A percentile compares a stretch with the other conserved stretches of the same genome.
Evolutionary conservation across 2,113 vertebrate genomes (phyloP).

Genomic region (Cairina moschata): DNA sequence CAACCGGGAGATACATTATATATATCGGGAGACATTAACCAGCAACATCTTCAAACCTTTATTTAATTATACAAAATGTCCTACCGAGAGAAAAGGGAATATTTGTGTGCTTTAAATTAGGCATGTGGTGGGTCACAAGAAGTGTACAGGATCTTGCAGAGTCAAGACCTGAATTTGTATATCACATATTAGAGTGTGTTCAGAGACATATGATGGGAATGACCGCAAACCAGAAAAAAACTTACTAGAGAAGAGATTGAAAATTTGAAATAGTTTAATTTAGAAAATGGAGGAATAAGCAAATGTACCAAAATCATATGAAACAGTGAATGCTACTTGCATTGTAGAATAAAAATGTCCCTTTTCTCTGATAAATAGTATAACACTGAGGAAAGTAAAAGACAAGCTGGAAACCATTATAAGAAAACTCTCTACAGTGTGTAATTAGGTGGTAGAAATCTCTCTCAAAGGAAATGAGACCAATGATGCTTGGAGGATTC

Average conservation of each 20-base stretch:
- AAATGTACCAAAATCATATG: background rate
- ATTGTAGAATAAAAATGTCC: background rate
- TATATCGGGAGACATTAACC: background rate
- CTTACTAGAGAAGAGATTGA: background rate
- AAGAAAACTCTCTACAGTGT: background rate
- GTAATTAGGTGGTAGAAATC: background rate
- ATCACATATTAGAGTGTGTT: background rate
- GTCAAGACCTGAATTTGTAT: background rate
- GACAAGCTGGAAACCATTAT: background rate
- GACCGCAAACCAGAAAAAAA: background rate
- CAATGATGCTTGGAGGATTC: background rate
- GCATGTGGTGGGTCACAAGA: background rate
- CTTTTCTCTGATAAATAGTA: background rate
- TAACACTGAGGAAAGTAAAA: background rate
- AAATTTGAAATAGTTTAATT: background rate
- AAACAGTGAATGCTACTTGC: background rate
- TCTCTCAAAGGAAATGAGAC: background rate
- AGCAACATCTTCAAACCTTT: background rate
- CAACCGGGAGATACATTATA: background rate
- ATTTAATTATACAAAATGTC: conserved; percentile 18
- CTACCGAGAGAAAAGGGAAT: background rate
- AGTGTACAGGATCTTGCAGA: background rate
- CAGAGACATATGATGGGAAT: background rate
- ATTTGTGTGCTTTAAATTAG: conserved; percentile 11
- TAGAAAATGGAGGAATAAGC: background rate